Evolutionary conservation across 2,113 vertebrate species (phyloP).

Genomic region (Tretioscincus oriximinensis): DNA sequence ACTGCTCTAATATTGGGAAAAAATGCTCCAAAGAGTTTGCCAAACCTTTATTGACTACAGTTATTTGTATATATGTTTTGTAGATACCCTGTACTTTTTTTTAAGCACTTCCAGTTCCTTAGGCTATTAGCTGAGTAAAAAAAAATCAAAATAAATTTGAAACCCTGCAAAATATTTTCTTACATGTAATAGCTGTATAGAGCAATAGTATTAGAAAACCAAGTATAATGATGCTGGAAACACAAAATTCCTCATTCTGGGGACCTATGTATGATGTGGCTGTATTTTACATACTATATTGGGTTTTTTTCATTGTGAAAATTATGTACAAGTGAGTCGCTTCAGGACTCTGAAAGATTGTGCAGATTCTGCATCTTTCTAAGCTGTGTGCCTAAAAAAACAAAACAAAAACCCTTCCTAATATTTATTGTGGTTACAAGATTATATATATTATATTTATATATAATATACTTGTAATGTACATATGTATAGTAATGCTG

Average conservation of each 20-base stretch:
- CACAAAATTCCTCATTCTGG: constrained; percentile 39
- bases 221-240: constrained; percentile 58
- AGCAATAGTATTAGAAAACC: constrained; percentile 69
- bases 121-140: constrained; percentile 67
- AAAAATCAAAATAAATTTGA: constrained; percentile 20
- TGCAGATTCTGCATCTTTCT: constrained; percentile 77
- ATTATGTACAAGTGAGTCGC: constrained; percentile 68
- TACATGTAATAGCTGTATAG: constrained; percentile 73
- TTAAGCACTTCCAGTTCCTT: constrained; percentile 71
- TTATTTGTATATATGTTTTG: constrained; percentile 62
- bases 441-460: constrained; percentile 89
- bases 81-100: constrained; percentile 73
- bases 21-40: constrained; percentile 48
- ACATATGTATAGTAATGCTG: constrained; percentile 84
- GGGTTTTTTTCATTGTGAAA: constrained; percentile 73
- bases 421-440: constrained; percentile 89
- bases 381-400: constrained; percentile 85
- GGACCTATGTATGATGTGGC: constrained; percentile 53
- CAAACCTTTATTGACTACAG: constrained; percentile 56
- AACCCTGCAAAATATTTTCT: constrained; percentile 76
- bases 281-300: constrained; percentile 76
- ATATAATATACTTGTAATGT: constrained; percentile 88
- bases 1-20: constrained; percentile 47
- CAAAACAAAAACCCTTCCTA: constrained; percentile 67
- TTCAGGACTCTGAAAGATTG: constrained; percentile 72